Conservation (phyloP, 2,797 vertebrate species). For the Falco berigora region DNA sequence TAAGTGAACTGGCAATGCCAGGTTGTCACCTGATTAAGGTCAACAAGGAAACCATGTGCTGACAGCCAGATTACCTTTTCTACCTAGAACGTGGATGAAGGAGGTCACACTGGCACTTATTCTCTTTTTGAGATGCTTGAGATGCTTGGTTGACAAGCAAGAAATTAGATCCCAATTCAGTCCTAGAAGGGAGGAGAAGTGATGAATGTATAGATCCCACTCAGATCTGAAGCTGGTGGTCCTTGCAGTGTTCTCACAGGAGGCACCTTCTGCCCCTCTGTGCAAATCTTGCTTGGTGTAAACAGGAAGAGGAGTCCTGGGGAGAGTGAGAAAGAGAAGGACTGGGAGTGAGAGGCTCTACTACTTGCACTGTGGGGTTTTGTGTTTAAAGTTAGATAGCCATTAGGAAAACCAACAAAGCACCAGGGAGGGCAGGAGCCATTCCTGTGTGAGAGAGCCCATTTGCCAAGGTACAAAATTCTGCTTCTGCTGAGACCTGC, state of each 20-base stretch:
- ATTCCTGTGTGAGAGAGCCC: fast-evolving
- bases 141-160: background rate
- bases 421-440: background rate
- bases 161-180: background rate
- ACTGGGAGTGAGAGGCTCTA: background rate
- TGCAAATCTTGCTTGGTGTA: background rate
- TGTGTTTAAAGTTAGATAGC: background rate
- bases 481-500: background rate
- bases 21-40: background rate
- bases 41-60: background rate
- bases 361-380: background rate
- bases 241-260: background rate
- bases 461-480: background rate
- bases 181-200: background rate
- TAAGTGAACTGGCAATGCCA: background rate
- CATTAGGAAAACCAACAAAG: background rate
- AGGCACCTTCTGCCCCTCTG: background rate
- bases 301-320: background rate
- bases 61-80: background rate
- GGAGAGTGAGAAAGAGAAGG: background rate
- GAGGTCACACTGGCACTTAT: background rate
- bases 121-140: background rate
- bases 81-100: background rate
- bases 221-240: background rate
- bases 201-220: background rate